Conservation (phyloP, 2,888 invertebrate genomes). For the Habroteleia sp. region DNA sequence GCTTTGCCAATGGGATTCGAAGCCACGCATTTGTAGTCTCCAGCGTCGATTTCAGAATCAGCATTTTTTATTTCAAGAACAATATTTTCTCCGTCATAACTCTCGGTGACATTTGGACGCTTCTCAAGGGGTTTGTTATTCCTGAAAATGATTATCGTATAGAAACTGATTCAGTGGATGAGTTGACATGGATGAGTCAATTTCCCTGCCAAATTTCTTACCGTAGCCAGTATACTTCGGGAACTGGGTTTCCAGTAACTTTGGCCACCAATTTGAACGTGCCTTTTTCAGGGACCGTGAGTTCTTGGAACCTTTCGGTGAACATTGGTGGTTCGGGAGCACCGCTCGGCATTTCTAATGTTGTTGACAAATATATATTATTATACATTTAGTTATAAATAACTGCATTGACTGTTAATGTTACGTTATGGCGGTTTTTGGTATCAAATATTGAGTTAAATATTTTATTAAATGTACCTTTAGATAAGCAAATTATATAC, state of each 20-base stretch:
- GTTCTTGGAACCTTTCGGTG: constrained; percentile 92
- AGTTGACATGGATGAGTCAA: too few relatives aligned
- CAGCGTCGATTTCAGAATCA: constrained; percentile 92
- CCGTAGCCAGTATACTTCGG: constrained; percentile 93
- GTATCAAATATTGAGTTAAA: too few relatives aligned
- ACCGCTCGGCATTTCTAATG: constrained; percentile 85
- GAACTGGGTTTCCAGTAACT: constrained; percentile 94
- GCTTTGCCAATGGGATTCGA: constrained; percentile 93
- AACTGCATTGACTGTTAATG: too few relatives aligned
- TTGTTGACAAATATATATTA: too few relatives aligned
- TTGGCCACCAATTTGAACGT: constrained; percentile 89
- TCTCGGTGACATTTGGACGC: constrained; percentile 88
- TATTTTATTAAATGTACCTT: constrained; percentile 55
- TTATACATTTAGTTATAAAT: too few relatives aligned
- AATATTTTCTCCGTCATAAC: constrained; percentile 92
- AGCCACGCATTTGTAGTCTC: constrained; percentile 95
- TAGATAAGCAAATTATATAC: constrained; percentile 46
- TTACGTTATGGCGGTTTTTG: too few relatives aligned
- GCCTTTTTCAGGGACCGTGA: constrained; percentile 89
- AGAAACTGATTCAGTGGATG: too few relatives aligned
- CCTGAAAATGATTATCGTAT: too few relatives aligned
- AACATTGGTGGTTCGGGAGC: constrained; percentile 93
- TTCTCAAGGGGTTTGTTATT: constrained; percentile 91
- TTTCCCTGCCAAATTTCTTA: too few relatives aligned
- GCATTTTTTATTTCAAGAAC: constrained; percentile 89